Percentiles rank a stretch among this genome's conserved stretches.
These are phyloP conservation scores for Callyntrura guangdongensis DNA, from an alignment of 2,888 invertebrate species.

Conservation along the genomic window DNA sequence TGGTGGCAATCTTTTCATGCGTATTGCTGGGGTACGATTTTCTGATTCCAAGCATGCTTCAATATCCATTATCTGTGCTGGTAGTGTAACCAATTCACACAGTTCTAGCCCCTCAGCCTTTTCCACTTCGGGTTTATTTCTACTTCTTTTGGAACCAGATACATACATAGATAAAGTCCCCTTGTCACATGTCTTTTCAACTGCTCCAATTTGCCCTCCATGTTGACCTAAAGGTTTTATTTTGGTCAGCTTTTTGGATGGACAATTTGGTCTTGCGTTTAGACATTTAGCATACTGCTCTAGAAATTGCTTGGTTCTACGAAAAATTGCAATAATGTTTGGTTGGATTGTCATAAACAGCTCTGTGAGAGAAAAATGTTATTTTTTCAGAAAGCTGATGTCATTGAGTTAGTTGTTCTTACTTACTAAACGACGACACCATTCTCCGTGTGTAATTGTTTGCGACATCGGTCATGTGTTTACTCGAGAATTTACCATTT, in stretches of 20 bases:
- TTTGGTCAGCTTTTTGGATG: background rate
- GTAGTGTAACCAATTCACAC: too few species aligned
- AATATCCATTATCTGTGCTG: too few species aligned
- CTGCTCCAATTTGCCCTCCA: too few species aligned
- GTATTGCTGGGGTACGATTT: background rate
- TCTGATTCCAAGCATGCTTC: too few species aligned
- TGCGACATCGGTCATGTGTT: background rate
- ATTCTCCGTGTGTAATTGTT: background rate
- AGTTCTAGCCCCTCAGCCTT: too few species aligned
- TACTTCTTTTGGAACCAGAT: too few species aligned
- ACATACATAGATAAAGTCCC: too few species aligned
- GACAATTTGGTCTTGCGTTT: background rate
- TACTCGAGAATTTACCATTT: background rate
- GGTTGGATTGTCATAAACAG: too few species aligned
- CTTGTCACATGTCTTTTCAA: too few species aligned
- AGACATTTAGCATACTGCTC: conserved; percentile 1
- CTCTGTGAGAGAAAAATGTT: too few species aligned
- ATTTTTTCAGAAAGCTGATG: background rate
- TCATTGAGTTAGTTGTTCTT: background rate
- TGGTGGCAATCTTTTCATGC: background rate
- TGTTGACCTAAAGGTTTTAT: too few species aligned
- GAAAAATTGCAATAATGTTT: background rate
- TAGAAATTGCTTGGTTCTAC: background rate
- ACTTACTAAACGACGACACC: conserved; percentile 55
- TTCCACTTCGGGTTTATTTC: too few species aligned